These are phyloP conservation scores for Eulemur coronatus DNA, from an alignment of 2,797 vertebrate genomes.

Conservation along the genomic window DNA sequence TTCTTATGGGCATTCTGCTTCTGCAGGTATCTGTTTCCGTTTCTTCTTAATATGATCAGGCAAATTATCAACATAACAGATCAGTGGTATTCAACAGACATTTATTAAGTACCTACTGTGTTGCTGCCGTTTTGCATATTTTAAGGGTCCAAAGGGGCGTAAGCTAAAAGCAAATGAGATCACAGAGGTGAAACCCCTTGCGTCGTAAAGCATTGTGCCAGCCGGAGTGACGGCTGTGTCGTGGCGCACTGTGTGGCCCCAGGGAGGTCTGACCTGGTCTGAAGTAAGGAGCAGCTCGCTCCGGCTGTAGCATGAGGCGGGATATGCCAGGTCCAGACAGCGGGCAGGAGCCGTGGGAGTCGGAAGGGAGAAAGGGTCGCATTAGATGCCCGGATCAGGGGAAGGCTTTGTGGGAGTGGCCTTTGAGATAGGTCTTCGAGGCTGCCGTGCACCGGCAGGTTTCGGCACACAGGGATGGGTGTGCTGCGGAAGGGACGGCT, in stretches of 20 bases:
- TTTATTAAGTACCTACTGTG: neutral
- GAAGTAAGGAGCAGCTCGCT: neutral
- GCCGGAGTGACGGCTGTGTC: rapidly evolving
- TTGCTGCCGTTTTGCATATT: neutral
- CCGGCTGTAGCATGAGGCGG: rapidly evolving
- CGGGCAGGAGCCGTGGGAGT: neutral
- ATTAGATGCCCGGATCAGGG: too few species aligned
- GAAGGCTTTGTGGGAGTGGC: rapidly evolving
- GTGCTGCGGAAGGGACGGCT: neutral
- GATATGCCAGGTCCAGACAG: neutral
- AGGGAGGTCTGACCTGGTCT: neutral
- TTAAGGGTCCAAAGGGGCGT: neutral
- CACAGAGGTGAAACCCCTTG: neutral
- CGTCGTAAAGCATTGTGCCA: rapidly evolving
- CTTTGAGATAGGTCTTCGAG: neutral
- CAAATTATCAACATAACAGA: neutral
- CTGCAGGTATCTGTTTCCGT: neutral
- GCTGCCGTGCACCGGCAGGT: rapidly evolving
- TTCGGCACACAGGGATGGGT: neutral
- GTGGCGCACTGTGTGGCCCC: neutral
- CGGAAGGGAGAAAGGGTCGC: too few species aligned
- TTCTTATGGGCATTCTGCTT: neutral
- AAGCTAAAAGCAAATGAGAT: neutral
- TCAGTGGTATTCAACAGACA: neutral
- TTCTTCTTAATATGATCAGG: neutral